Conservation (phyloP, 2,888 invertebrate species). For the Myathropa florea region DNA sequence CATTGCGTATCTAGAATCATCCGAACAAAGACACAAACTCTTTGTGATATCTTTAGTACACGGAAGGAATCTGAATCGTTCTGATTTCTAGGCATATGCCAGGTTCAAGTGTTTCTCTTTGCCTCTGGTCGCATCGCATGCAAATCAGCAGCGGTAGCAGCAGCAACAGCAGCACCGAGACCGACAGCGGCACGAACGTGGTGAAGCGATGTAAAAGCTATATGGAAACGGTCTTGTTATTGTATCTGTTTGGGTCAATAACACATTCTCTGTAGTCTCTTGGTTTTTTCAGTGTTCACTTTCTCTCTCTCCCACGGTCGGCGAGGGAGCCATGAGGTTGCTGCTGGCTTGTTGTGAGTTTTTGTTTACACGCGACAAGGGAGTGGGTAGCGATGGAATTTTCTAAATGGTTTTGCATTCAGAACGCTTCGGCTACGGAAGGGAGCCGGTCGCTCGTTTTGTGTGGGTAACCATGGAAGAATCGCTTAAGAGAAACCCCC, state of each 20-base stretch:
- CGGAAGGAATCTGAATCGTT: not conserved
- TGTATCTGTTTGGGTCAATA: slow-evolving; percentile 49
- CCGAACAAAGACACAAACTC: slow-evolving; percentile 14
- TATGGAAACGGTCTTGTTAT: slow-evolving; percentile 3
- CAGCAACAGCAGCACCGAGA: no score
- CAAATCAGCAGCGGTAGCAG: not conserved
- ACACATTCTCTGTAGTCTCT: slow-evolving; percentile 33
- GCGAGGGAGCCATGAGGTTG: not conserved
- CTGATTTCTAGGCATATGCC: not conserved
- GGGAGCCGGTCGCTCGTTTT: not conserved
- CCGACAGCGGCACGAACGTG: not conserved
- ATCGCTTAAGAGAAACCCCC: not conserved
- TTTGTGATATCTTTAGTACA: slow-evolving; percentile 11
- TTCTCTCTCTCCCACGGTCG: not conserved
- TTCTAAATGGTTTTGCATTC: slow-evolving; percentile 1
- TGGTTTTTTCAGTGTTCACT: not conserved
- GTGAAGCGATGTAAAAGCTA: not conserved
- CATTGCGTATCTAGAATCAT: not conserved
- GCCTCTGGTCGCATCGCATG: not conserved
- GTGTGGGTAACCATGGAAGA: not conserved
- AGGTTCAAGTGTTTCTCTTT: slow-evolving; percentile 6
- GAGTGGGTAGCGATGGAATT: slow-evolving; percentile 33
- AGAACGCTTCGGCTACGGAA: no score
- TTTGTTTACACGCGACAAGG: slow-evolving; percentile 45
- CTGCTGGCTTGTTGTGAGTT: not conserved